A percentile compares a stretch with the other conserved stretches of the same genome.
phyloP scores from a whole-genome alignment of 2,888 invertebrate species.

The Cantharis rufa region DNA sequence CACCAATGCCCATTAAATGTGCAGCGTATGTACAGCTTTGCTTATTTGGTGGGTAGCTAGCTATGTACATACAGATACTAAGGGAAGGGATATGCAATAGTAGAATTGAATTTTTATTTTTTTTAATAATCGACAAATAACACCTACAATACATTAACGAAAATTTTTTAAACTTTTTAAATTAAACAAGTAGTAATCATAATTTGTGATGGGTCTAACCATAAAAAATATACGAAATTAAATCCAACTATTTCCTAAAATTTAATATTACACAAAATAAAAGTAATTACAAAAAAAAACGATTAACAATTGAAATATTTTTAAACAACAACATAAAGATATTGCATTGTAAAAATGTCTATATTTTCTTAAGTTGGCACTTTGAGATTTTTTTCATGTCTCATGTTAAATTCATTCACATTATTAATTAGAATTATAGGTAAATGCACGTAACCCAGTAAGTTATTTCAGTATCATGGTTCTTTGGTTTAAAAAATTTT shows the following conservation, averaged over 20 bases:
- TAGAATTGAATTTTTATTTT: constrained; percentile 17
- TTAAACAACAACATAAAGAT: constrained; percentile 20
- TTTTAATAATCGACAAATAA: constrained; percentile 21
- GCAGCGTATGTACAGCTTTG: constrained; percentile 33
- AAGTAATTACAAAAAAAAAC: constrained; percentile 22
- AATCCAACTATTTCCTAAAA: constrained; percentile 20
- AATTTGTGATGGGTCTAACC: neutral
- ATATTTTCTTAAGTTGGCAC: constrained; percentile 23
- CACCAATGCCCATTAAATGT: constrained; percentile 38
- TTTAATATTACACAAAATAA: constrained; percentile 12
- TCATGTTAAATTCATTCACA: constrained; percentile 4
- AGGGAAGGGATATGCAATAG: constrained; percentile 29
- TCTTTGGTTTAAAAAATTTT: constrained; percentile 30
- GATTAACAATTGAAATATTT: constrained; percentile 19
- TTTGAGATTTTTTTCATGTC: constrained; percentile 10
- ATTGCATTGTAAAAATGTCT: constrained; percentile 12
- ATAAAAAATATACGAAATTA: constrained; percentile 11
- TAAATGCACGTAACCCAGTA: constrained; percentile 18
- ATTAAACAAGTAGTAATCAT: neutral
- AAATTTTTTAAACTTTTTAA: neutral
- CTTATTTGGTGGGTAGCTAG: constrained; percentile 21
- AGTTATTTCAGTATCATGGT: constrained; percentile 16
- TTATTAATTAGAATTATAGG: constrained; percentile 17
- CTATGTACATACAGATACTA: constrained; percentile 30
- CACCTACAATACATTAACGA: constrained; percentile 11